Percentiles rank a stretch among this genome's conserved stretches.
Conservation (phyloP, 2,888 invertebrate genomes). For the Diogma glabrata region DNA sequence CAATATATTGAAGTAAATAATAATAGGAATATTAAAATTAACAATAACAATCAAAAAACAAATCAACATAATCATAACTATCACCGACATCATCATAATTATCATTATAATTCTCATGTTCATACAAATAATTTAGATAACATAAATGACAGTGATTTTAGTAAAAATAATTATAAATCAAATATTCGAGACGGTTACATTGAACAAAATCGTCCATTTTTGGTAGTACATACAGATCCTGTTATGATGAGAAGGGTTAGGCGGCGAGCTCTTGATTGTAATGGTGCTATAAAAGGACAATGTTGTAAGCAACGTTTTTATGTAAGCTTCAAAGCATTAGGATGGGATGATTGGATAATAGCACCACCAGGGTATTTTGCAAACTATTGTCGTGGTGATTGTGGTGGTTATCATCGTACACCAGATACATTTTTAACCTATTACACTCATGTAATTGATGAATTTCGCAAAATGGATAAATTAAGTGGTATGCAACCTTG, state of each 20-base stretch:
- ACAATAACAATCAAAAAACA: slow-evolving; percentile 9
- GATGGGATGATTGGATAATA: slow-evolving; percentile 94
- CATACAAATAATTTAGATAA: slow-evolving; percentile 9
- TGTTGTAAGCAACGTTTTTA: slow-evolving; percentile 86
- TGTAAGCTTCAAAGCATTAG: slow-evolving; percentile 80
- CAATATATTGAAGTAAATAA: slow-evolving; percentile 13
- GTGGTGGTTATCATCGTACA: slow-evolving; percentile 61
- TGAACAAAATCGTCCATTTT: slow-evolving; percentile 66
- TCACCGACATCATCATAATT: slow-evolving; percentile 8
- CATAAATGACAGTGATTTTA: slow-evolving; percentile 2
- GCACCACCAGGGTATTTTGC: slow-evolving; percentile 85
- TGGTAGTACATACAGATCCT: slow-evolving; percentile 68
- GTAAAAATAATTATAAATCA: slow-evolving; percentile 2
- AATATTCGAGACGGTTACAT: slow-evolving; percentile 22
- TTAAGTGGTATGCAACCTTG: slow-evolving; percentile 76
- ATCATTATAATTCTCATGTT: background rate
- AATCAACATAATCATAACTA: slow-evolving; percentile 9
- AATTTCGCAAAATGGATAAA: slow-evolving; percentile 66
- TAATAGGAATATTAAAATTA: slow-evolving; percentile 11
- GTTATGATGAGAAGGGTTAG: slow-evolving; percentile 58
- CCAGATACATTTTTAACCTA: slow-evolving; percentile 76
- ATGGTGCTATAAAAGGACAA: slow-evolving; percentile 51
- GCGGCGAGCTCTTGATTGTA: slow-evolving; percentile 74
- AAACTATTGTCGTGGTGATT: slow-evolving; percentile 87
- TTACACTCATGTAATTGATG: slow-evolving; percentile 85